A percentile compares a stretch with the other conserved stretches of the same genome.
Conservation (phyloP, 2,113 vertebrate genomes). For the Mesoclemmys tuberculata region DNA sequence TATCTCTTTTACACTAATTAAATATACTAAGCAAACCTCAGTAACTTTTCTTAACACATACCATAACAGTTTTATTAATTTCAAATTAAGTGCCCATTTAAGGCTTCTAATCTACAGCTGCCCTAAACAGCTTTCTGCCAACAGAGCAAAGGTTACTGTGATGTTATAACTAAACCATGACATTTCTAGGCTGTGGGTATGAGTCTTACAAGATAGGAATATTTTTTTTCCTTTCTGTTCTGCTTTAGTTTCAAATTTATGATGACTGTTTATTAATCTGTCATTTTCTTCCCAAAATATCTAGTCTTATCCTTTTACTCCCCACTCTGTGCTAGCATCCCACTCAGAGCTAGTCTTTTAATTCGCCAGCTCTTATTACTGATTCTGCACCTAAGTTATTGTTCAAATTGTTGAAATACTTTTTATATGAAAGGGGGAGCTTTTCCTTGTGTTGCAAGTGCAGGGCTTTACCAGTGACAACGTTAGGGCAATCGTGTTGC, state of each 20-base stretch:
- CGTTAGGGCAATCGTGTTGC: constrained; percentile 19
- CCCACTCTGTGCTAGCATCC: neutral
- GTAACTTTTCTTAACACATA: constrained; percentile 86
- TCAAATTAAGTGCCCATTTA: constrained; percentile 85
- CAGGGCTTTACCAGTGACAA: neutral
- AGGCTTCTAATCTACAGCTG: constrained; percentile 80
- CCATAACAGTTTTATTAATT: constrained; percentile 86
- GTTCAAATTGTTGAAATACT: neutral
- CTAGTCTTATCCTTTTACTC: neutral
- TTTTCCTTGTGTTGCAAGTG: neutral
- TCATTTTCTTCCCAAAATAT: neutral
- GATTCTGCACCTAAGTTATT: neutral
- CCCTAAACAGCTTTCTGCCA: constrained; percentile 74
- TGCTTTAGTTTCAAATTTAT: constrained; percentile 25
- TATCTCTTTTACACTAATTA: constrained; percentile 86
- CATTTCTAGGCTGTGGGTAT: constrained; percentile 31
- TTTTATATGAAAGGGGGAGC: constrained; percentile 4
- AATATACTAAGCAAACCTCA: constrained; percentile 86
- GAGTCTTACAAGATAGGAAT: neutral
- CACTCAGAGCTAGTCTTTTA: neutral
- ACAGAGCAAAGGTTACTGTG: constrained; percentile 68
- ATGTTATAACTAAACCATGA: constrained; percentile 60
- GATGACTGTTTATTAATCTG: neutral
- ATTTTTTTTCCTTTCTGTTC: constrained; percentile 4
- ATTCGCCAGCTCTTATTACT: neutral